phyloP scores from a whole-genome alignment of 2,888 invertebrate genomes.

The Hermodice carunculata region DNA sequence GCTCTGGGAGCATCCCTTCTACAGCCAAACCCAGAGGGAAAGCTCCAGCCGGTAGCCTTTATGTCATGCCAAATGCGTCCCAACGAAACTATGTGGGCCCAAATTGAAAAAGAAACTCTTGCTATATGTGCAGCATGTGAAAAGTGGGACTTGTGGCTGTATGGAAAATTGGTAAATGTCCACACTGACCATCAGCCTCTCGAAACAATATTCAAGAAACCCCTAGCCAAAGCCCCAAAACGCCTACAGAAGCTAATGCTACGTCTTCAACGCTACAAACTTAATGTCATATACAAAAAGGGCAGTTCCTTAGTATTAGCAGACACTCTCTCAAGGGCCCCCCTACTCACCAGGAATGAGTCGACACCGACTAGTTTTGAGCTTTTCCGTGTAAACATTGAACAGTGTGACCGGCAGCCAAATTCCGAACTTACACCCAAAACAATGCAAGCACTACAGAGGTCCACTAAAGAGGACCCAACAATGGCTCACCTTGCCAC shows the following conservation, averaged over 20 bases:
- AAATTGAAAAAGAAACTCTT: conserved; percentile 10
- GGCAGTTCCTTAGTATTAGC: conserved; percentile 3
- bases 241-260: conserved; percentile 18
- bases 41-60: too few species aligned
- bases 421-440: not conserved
- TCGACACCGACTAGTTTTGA: not conserved
- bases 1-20: too few species aligned
- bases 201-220: too few species aligned
- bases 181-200: conserved; percentile 21
- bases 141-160: conserved; percentile 15
- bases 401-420: not conserved
- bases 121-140: conserved; percentile 1
- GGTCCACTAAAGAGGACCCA: not conserved
- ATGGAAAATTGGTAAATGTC: conserved; percentile 5
- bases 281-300: conserved; percentile 12
- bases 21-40: too few species aligned
- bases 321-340: conserved; percentile 7
- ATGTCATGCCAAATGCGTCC: not conserved
- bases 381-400: not conserved
- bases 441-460: not conserved
- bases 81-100: conserved; percentile 2
- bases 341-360: not conserved
- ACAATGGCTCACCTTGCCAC: not conserved
- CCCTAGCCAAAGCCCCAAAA: conserved; percentile 1
- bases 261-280: conserved; percentile 11